These are phyloP conservation scores for Parnassius smintheus DNA, from an alignment of 2,888 invertebrate genomes.

Conservation along the genomic window DNA sequence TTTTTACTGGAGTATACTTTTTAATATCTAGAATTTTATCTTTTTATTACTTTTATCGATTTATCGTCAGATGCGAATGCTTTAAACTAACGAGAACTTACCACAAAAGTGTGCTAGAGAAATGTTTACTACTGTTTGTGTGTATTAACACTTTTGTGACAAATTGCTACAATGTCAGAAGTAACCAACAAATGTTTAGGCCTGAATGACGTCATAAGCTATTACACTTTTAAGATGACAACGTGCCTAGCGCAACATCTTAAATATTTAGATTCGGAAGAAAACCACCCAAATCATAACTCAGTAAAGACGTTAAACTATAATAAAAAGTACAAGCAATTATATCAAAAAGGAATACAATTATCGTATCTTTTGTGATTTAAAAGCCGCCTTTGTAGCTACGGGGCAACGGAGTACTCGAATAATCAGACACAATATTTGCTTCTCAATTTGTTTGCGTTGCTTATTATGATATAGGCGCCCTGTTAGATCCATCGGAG, in stretches of 20 bases:
- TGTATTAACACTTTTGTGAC: not conserved
- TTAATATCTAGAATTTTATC: no score
- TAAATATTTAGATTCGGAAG: not conserved
- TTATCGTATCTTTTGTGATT: constrained; percentile 71
- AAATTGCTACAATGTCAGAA: not conserved
- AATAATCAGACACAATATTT: constrained; percentile 75
- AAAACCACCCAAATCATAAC: constrained; percentile 28
- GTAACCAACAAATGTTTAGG: constrained; percentile 16
- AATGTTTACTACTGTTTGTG: no score
- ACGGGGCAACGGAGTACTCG: constrained; percentile 45
- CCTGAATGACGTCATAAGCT: constrained; percentile 9
- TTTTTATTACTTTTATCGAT: no score
- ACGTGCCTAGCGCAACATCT: constrained; percentile 13
- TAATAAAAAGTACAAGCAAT: constrained; percentile 64
- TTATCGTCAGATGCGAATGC: no score
- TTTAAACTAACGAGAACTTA: no score
- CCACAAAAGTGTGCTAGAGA: no score
- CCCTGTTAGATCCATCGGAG: constrained; percentile 60
- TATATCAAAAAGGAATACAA: constrained; percentile 71
- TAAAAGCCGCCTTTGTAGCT: constrained; percentile 73
- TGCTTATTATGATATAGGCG: constrained; percentile 57
- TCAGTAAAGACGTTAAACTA: constrained; percentile 53
- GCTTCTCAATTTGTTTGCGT: constrained; percentile 68
- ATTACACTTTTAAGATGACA: constrained; percentile 22
- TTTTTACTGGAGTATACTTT: no score